Evolutionary conservation across 2,888 invertebrate species (phyloP), one percentile per base, ranked within the genome.

Genomic region (Drosophila macrothrix): DNA sequence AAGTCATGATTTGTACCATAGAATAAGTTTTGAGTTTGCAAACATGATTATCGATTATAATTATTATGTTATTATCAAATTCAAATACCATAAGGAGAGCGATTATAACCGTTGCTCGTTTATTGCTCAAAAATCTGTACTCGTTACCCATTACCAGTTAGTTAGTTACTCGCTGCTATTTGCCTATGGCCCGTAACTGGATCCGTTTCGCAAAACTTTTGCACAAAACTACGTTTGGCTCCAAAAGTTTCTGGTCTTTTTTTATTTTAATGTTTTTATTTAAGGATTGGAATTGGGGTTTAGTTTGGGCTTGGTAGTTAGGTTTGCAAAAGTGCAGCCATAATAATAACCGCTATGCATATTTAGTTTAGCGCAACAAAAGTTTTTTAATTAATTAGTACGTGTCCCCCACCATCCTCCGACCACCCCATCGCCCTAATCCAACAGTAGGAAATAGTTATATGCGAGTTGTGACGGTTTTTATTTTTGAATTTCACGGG

Each of bases 371-470:
- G 78, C 55, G 69, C 75, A 73, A 55, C 74, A 64, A 89, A 85
- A 84, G 73, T 87, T 85, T 85, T 85, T 89, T 89, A 85, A 85
- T 85, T 85, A 85, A 85, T 85, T 89, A 85, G 84, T 88, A 86
- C 86, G 86, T 83, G 83, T 55, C 33, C 46, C 52, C 43, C 37
- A n/a, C 53, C 33, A 7, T 29, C 29, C 29, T 1, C 29, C 29
- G 19, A 22, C 5, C 19, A 10, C 12, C 25, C 33, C 39, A 25
- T 10, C 10, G 10, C 28, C 25, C 29, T 16, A 14, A 9, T 4
- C 46, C 46, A 16, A 22, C 35, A 52, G 54, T 58, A 59, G 39
- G 60, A 58, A 61, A 75, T 76, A 74, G 65, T 66, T 78, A 62
- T 73, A 28, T 55, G 60, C 58, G 70, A 59, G 28, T 62, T 28